A percentile compares a stretch with the other conserved stretches of the same genome.
These are phyloP conservation scores for Gymnocypris eckloni DNA, from an alignment of 2,797 vertebrate species.

Conservation along the genomic window DNA sequence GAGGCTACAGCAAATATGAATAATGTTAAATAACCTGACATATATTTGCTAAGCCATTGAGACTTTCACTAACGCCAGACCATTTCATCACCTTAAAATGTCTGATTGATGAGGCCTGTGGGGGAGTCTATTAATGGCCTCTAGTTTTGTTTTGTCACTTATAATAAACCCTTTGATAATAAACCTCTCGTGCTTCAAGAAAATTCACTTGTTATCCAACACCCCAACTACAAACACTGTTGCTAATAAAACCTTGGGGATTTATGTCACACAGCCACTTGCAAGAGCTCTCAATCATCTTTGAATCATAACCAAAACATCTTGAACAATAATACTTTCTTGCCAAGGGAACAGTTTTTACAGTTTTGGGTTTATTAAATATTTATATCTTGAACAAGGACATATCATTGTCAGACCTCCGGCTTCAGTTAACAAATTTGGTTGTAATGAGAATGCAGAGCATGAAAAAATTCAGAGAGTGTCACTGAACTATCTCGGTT, in stretches of 20 bases:
- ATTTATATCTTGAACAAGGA: not conserved
- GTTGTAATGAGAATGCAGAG: not conserved
- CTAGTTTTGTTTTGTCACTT: not conserved
- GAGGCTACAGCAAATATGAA: not conserved
- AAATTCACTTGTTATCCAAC: not conserved
- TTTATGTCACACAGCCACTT: not conserved
- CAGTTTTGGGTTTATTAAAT: not conserved
- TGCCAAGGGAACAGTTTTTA: not conserved
- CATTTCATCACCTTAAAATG: constrained; percentile 37
- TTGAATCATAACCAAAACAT: not conserved
- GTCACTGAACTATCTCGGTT: not conserved
- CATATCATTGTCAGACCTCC: not conserved
- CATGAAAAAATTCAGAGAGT: not conserved
- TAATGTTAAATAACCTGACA: not conserved
- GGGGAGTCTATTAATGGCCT: constrained; percentile 41
- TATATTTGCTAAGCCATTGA: constrained; percentile 12
- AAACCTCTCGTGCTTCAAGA: not conserved
- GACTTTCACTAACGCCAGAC: not conserved
- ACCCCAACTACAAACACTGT: constrained; percentile 22
- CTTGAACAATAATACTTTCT: not conserved
- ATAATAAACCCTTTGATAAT: constrained; percentile 38
- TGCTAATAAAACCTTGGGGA: constrained; percentile 55
- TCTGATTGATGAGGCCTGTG: constrained; percentile 42
- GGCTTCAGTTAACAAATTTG: not conserved
- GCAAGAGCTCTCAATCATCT: not conserved